These are phyloP conservation scores for Neotragus moschatus DNA, from an alignment of 2,113 vertebrate genomes.

Conservation along the genomic window DNA sequence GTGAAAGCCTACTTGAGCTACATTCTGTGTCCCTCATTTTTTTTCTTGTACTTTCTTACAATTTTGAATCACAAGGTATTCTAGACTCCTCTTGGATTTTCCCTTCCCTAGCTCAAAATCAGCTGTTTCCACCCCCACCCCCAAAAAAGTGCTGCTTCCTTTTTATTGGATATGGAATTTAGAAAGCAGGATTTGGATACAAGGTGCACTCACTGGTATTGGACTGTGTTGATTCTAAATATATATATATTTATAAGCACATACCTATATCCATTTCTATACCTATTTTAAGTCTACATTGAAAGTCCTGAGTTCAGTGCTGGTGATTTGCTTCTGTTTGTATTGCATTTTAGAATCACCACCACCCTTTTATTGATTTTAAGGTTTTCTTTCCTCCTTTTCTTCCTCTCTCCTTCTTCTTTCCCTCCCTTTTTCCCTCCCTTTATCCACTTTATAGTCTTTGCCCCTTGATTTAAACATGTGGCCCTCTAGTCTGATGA, in stretches of 20 bases:
- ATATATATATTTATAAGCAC: not conserved
- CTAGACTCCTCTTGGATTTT: not conserved
- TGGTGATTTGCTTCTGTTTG: not conserved
- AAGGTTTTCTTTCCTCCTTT: not conserved
- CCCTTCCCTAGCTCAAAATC: not conserved
- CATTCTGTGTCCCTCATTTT: not conserved
- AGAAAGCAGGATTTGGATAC: not conserved
- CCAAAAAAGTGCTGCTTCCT: not conserved
- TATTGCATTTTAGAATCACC: not conserved
- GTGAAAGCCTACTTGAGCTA: not conserved
- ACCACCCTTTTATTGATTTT: not conserved
- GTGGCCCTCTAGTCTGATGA: not conserved
- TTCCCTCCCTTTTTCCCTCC: rapidly evolving
- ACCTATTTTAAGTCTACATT: not conserved
- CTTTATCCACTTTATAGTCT: not conserved
- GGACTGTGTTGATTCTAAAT: not conserved
- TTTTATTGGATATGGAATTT: not conserved
- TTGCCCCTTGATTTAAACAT: not conserved
- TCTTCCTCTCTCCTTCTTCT: not conserved
- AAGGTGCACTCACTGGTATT: not conserved
- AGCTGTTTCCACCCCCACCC: not conserved
- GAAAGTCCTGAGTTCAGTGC: not conserved
- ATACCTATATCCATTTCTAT: not conserved
- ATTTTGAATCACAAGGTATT: not conserved
- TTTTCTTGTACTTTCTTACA: not conserved